Base-by-base conservation (phyloP, 2,888 invertebrate genomes). In the Melinopterus prodromus region DNA sequence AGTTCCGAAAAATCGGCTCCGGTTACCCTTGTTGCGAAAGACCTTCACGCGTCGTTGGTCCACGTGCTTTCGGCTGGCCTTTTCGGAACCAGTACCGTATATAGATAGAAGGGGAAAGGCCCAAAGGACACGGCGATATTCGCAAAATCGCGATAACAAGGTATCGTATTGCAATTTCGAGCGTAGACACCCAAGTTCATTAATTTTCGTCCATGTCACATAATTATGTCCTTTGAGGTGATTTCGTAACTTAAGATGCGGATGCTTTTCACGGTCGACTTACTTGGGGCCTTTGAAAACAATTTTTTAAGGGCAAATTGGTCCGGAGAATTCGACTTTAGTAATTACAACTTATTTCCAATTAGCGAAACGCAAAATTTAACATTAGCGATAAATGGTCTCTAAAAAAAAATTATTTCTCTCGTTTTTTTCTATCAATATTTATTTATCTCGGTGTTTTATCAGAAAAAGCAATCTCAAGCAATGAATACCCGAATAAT, bases 1-100 rank as follows among this genome's bases (percentile, higher is more conserved):
- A 74, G 74, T 74, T 36, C 35, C 74, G 71, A 74, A 74, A 74
- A 74, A 74, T 74, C 74, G 36, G 14, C 37, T 74, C 37, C 74
- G 74, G 74, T 26, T 74, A 74, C 74, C 36, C 74, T 35, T 35
- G 37, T 26, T 53, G 53, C 35, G 35, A 71, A 71, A 71, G 74
- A 74, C 74, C 74, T 74, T 74, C 74, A 74, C 74, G 74, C 74
- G 16, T 35, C 26, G 74, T 35, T 74, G 74, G 35, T 16, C 74
- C 74, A 74, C 74, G 74, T 37, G 74, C 74, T 74, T 37, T 36
- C 35, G 9, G n/a, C 53, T 53, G 53, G 35, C 74, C 74, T 74
- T 74, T 74, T 74, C 36, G 37, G 15, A 74, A 37, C 35, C 36
- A 37, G 37, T 35, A 37, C 37, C 74, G 74, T n/a, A 14, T 74